Evolutionary conservation across 2,113 vertebrate genomes (phyloP), one percentile per base, ranked within the genome.

Genomic region (Chaenogobius annularis): DNA sequence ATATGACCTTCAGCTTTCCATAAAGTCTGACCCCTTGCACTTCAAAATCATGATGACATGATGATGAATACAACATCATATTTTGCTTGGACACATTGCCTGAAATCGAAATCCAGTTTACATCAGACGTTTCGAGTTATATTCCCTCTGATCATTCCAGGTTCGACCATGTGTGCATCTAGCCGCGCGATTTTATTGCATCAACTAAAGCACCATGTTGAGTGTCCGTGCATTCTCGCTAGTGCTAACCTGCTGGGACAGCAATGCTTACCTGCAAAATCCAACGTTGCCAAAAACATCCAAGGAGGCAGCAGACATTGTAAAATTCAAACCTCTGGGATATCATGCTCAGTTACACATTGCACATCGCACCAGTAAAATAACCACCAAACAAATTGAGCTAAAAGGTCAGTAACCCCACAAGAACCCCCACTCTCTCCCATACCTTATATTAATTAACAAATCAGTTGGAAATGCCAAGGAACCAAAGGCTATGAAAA

Each of bases 341-440:
- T 78, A 79, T 75, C 80, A 77, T 58, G 77, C 83, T 85, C 20
- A 7, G 81, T 74, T 85, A 80, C 77, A 74, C 84, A 79, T 73
- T 0, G 12, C 73, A 48, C 12, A 5, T 76, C 71, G 64, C 56
- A 64, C 63, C 26, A 23, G 75, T 52, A 63, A 44, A 74, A 77
- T 4, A 31, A 31, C 26, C 26, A 31, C 26, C 26, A 80, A 89
- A 90, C 86, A 89, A 88, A 91, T 75, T 75, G 80, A 87, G 87
- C 80, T 82, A 74, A 87, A 92, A 93, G 88, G 91, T 92, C 88
- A 92, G 78, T 78, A 75, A 54, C 63, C 73, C 71, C 66, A 59
- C 44, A 5, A 22, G 20, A 31, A 13, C 12, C 68, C 71, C 52
- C 72, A 63, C 23, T 23, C 12, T 48, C 69, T 61, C 14, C 58